Conservation (phyloP, 2,797 vertebrate species). For the Mergus octosetaceus region DNA sequence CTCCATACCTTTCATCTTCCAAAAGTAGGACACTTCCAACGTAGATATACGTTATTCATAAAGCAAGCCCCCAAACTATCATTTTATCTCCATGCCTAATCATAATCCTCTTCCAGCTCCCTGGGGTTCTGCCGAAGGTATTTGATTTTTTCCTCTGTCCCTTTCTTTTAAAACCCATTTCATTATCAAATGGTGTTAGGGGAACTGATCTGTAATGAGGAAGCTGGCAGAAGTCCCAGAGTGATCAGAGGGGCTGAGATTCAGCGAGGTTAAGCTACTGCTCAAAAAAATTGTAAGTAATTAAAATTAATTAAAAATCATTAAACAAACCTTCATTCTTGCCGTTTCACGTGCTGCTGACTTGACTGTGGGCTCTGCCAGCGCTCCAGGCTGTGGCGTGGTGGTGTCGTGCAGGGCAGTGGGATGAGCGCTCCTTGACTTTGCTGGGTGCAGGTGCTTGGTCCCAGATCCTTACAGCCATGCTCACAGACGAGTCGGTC, state of each 20-base stretch:
- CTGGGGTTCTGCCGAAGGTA: slow-evolving; percentile 41
- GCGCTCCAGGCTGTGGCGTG: neutral
- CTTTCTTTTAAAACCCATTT: slow-evolving; percentile 67
- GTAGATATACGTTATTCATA: neutral
- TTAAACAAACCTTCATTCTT: slow-evolving; percentile 57
- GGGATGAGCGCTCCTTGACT: neutral
- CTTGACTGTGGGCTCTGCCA: neutral
- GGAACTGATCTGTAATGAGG: slow-evolving; percentile 61
- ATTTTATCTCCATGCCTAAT: slow-evolving; percentile 11
- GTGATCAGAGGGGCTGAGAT: slow-evolving; percentile 64
- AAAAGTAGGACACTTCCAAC: neutral
- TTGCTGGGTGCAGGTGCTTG: neutral
- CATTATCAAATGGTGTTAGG: slow-evolving; percentile 60
- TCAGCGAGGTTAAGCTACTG: slow-evolving; percentile 47
- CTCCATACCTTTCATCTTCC: neutral
- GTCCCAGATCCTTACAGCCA: rapidly evolving
- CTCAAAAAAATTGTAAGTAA: slow-evolving; percentile 59
- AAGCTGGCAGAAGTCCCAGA: slow-evolving; percentile 71
- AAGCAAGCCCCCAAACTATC: slow-evolving; percentile 2
- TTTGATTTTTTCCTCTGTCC: slow-evolving; percentile 50
- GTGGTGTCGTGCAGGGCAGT: rapidly evolving
- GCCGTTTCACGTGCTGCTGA: slow-evolving; percentile 22
- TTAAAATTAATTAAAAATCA: slow-evolving; percentile 78
- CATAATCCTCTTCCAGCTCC: slow-evolving; percentile 49
- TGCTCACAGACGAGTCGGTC: rapidly evolving